Percentiles rank a stretch among this genome's conserved stretches.
phyloP scores from a whole-genome alignment of 2,113 vertebrate genomes.

The Oriolus oriolus region DNA sequence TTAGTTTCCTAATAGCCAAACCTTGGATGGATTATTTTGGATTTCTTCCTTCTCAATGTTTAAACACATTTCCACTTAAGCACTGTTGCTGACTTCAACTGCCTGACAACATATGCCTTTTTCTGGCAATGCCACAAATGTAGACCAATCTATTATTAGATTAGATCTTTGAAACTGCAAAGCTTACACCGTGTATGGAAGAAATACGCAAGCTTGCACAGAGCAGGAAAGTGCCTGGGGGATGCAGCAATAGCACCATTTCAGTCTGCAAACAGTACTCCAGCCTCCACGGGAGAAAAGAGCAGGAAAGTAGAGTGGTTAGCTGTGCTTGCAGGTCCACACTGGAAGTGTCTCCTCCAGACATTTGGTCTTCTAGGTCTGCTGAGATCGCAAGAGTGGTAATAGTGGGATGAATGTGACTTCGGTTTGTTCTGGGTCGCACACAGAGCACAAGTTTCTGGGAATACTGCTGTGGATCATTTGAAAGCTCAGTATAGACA shows the following conservation, averaged over 20 bases:
- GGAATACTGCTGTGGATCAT: background rate
- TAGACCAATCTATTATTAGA: constrained; percentile 57
- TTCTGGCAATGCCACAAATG: constrained; percentile 47
- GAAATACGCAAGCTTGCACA: background rate
- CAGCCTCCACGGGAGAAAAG: background rate
- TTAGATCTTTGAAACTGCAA: background rate
- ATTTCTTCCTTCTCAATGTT: constrained; percentile 11
- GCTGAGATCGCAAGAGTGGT: background rate
- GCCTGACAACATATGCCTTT: constrained; percentile 64
- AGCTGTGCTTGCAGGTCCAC: background rate
- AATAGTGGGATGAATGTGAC: rapidly evolving
- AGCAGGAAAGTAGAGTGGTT: background rate
- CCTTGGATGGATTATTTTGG: constrained; percentile 15
- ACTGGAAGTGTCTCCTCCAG: background rate
- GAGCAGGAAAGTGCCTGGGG: background rate
- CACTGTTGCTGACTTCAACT: constrained; percentile 35
- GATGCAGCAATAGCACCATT: background rate
- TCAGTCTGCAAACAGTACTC: constrained; percentile 1
- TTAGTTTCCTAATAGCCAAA: background rate
- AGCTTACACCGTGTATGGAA: background rate
- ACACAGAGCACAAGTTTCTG: background rate
- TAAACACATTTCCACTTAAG: constrained; percentile 37
- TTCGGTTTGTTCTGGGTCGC: background rate
- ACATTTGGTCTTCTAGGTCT: background rate
- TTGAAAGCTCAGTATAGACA: background rate